Evolutionary conservation across 2,113 vertebrate genomes (phyloP).

Genomic region (Actenoides hombroni): DNA sequence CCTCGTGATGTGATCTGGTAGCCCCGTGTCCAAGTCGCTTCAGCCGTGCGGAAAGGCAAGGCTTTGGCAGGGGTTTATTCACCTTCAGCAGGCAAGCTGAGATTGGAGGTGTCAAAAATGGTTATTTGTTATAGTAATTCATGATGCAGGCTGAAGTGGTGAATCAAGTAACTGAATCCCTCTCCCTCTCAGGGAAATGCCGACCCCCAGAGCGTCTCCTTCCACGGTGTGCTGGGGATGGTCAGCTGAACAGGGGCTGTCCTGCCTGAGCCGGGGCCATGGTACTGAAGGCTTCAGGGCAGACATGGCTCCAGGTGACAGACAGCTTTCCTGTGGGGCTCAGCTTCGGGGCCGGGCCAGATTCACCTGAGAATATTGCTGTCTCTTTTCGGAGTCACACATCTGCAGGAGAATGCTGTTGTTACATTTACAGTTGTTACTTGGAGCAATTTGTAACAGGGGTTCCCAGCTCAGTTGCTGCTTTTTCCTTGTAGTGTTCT

Average conservation of each 20-base stretch:
- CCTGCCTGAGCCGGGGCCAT: background rate
- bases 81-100: background rate
- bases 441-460: background rate
- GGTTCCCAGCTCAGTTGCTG: slow-evolving; percentile 15
- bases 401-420: background rate
- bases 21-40: background rate
- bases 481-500: background rate
- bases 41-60: background rate
- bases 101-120: background rate
- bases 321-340: background rate
- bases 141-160: background rate
- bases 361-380: background rate
- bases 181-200: background rate
- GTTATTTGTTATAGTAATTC: background rate
- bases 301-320: background rate
- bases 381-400: background rate
- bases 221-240: background rate
- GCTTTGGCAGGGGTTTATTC: background rate
- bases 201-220: accelerated
- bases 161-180: background rate
- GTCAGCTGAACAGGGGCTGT: accelerated
- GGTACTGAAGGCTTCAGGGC: background rate
- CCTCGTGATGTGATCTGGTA: background rate
- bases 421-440: background rate
- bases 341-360: background rate